Evolutionary conservation across 2,888 invertebrate genomes (phyloP), one percentile per base, ranked within the genome.

Genomic region (Auanema sp.): DNA sequence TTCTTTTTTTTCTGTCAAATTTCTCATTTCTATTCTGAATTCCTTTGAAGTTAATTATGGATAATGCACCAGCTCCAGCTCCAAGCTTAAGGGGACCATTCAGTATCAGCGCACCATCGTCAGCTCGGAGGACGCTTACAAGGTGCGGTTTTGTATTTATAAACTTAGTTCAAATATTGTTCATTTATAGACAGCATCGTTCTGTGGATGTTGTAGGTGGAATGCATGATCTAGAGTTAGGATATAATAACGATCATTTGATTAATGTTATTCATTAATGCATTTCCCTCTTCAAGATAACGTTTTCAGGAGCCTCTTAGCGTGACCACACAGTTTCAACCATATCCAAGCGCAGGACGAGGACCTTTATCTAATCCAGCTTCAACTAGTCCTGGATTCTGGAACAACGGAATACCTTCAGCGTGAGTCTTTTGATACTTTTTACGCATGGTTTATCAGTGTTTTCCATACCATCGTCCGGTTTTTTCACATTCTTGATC

Each of bases 181-280:
- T 21, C 6, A 47, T 33, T 33, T 5, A 5, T 33, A 79, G 80
- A 64, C 79, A 80, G 60, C 79, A 80, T 62, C 76, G 78, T 14
- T 80, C 80, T 10, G 72, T 80, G 72, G 80, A 80, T 58, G 76
- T 72, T 12, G 60, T 71, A 1, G 71, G 71, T 14, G 64, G 67
- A 8, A 58, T 71, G 0, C 71, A 73, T 40, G 65, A 33, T n/a
- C 23, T 54, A 52, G 65, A 60, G 21, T 33, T 12, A n/a, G 57
- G n/a, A 21, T 57, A 57, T 23, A 23, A 47, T 47, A 16, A 18
- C 50, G 23, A 52, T 24, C 59, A 60, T 50, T 47, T 54, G 21
- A 55, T 23, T 60, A 12, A n/a, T 2, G 23, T 21, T 6, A 10
- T 24, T n/a, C 52, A 23, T 3, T 18, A 3, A 18, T 43, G n/a